These are phyloP conservation scores for Bolinopsis microptera DNA, from an alignment of 37 sponge, comb jelly and placozoan species.

Conservation along the genomic window DNA sequence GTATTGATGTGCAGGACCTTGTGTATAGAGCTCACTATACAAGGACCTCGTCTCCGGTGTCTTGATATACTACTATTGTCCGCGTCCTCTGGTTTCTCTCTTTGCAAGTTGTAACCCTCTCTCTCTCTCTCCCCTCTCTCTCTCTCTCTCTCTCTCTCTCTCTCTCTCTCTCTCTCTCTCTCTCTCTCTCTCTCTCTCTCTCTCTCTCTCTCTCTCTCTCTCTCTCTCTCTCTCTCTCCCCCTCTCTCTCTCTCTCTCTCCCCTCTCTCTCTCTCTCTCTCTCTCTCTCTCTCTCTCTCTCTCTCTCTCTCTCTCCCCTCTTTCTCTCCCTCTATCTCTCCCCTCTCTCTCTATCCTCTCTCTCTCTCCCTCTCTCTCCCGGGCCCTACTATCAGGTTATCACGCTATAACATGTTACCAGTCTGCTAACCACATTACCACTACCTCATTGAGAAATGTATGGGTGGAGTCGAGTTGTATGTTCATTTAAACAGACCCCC, in stretches of 20 bases:
- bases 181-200: neutral
- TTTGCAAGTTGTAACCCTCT: neutral
- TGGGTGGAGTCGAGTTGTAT: no score
- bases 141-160: neutral
- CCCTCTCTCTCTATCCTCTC: neutral
- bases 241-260: neutral
- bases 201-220: neutral
- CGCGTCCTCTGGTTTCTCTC: neutral
- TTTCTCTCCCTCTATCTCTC: neutral
- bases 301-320: neutral
- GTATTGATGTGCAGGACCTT: no score
- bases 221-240: neutral
- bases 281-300: neutral
- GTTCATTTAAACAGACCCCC: no score
- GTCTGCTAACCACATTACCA: no score
- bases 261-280: neutral
- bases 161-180: neutral
- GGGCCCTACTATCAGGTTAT: neutral
- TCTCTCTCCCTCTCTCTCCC: neutral
- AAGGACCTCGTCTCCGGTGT: no score
- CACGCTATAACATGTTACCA: no score
- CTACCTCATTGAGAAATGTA: no score
- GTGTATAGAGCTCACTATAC: no score
- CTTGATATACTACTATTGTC: no score
- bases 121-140: neutral